These are phyloP conservation scores for Smutsia temminckii DNA, from an alignment of 2,797 vertebrate genomes.

Conservation along the genomic window DNA sequence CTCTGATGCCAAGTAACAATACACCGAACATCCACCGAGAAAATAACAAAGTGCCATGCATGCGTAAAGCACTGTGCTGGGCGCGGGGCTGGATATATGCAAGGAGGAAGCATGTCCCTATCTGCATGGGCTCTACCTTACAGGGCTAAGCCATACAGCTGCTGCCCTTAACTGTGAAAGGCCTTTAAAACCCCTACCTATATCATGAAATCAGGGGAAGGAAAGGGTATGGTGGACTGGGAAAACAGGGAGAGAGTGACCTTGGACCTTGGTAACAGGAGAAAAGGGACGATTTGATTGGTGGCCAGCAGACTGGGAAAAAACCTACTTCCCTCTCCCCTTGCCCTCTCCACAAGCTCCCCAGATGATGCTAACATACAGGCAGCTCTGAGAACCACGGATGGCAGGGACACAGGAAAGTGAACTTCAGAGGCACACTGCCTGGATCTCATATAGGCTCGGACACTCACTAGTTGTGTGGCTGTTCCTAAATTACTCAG, in stretches of 20 bases:
- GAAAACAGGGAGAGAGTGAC: not conserved
- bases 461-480: not conserved
- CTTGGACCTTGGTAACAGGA: not conserved
- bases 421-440: not conserved
- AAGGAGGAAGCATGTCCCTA: not conserved
- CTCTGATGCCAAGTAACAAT: not conserved
- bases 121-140: rapidly evolving
- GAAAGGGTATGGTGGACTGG: not conserved
- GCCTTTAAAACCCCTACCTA: not conserved
- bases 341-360: not conserved
- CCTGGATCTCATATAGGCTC: not conserved
- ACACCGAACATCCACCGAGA: rapidly evolving
- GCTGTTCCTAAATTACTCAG: not conserved
- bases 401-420: rapidly evolving
- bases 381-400: not conserved
- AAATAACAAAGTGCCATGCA: not conserved
- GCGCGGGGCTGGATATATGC: rapidly evolving
- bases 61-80: not conserved
- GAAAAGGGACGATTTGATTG: not conserved
- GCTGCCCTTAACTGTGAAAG: not conserved
- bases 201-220: not conserved
- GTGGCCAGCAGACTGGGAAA: not conserved
- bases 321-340: not conserved
- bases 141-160: not conserved
- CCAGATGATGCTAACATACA: not conserved